Evolutionary conservation across 2,113 vertebrate genomes (phyloP).

Genomic region (Heloderma charlesbogerti): DNA sequence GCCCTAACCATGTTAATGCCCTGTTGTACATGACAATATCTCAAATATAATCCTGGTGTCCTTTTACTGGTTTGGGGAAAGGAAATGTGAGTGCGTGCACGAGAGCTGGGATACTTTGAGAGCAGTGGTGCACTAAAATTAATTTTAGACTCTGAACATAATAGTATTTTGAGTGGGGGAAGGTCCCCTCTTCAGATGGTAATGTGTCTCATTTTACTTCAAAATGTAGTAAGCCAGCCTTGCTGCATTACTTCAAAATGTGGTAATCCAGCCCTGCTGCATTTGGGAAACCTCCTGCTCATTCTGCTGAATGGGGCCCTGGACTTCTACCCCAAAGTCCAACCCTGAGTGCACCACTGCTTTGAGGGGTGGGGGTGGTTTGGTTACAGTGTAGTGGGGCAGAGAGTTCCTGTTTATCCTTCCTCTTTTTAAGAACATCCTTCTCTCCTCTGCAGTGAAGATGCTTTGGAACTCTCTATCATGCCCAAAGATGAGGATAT

Average conservation of each 20-base stretch:
- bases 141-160: not conserved
- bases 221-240: no score
- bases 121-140: not conserved
- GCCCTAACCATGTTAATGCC: not conserved
- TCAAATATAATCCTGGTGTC: not conserved
- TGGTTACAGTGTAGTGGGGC: not conserved
- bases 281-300: not conserved
- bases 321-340: not conserved
- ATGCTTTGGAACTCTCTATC: constrained; percentile 93
- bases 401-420: not conserved
- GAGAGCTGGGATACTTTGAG: not conserved
- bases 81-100: not conserved
- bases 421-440: not conserved
- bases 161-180: not conserved
- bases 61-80: not conserved
- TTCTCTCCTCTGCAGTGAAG: constrained; percentile 80
- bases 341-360: not conserved
- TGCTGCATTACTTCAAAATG: not conserved
- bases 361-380: not conserved
- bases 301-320: no score
- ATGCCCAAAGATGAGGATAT: constrained; percentile 98
- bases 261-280: not conserved
- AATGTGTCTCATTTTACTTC: not conserved
- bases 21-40: not conserved
- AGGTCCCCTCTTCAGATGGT: not conserved